These are phyloP conservation scores for Pseudorasbora parva DNA, from an alignment of 2,113 vertebrate species.

Conservation along the genomic window DNA sequence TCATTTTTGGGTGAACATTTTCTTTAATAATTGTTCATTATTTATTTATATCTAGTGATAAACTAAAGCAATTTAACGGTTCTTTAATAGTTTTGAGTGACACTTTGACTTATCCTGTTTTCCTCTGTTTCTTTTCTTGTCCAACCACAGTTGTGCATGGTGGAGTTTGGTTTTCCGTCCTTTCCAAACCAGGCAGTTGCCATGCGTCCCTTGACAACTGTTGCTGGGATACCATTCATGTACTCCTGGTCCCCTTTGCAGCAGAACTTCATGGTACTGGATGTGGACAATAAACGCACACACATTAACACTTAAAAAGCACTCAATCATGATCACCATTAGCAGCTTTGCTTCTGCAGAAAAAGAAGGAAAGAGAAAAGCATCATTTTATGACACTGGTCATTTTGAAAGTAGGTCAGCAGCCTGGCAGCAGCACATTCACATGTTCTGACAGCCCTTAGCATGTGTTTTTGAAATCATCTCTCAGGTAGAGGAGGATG, in stretches of 20 bases:
- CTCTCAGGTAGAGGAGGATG: slow-evolving; percentile 47
- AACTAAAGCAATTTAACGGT: background rate
- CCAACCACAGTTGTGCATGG: slow-evolving; percentile 82
- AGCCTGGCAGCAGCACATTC: slow-evolving; percentile 19
- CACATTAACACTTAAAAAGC: slow-evolving; percentile 35
- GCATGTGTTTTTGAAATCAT: slow-evolving; percentile 16
- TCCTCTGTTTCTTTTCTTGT: slow-evolving; percentile 21
- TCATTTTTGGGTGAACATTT: too few species aligned
- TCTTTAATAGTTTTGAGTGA: background rate
- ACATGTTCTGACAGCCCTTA: slow-evolving; percentile 29
- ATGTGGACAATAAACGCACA: slow-evolving; percentile 18
- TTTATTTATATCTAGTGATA: slow-evolving; percentile 6
- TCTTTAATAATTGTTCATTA: background rate
- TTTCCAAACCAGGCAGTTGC: slow-evolving; percentile 87
- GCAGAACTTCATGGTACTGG: slow-evolving; percentile 97
- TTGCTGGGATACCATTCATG: slow-evolving; percentile 97
- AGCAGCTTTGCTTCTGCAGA: slow-evolving; percentile 18
- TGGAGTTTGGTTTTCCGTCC: slow-evolving; percentile 90
- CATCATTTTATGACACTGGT: slow-evolving; percentile 24
- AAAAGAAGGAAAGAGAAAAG: background rate
- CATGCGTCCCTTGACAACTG: slow-evolving; percentile 91
- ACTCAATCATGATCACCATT: slow-evolving; percentile 32
- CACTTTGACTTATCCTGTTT: slow-evolving; percentile 24
- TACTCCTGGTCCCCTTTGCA: slow-evolving; percentile 98
- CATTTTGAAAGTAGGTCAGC: slow-evolving; percentile 54